A percentile compares a stretch with the other conserved stretches of the same genome.
Conservation (phyloP, 2,888 invertebrate species). For the Abrostola tripartita region DNA sequence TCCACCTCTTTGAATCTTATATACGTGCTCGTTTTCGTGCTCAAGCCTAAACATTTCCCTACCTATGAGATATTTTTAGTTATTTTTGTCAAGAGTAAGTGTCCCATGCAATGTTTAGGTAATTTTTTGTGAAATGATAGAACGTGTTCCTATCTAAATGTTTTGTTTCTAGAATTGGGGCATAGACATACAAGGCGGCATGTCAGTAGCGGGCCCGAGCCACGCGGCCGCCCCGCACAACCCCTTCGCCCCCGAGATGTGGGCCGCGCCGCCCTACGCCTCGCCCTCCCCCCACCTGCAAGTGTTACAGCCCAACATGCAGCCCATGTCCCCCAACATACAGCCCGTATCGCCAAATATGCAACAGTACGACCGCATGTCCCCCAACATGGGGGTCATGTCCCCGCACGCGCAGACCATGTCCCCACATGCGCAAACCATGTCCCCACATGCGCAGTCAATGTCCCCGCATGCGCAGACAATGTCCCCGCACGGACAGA, state of each 20-base stretch:
- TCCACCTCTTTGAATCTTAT: too few relatives aligned
- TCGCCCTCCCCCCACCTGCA: conserved; percentile 7
- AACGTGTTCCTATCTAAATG: background rate
- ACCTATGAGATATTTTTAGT: too few relatives aligned
- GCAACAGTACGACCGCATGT: conserved; percentile 21
- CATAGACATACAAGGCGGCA: conserved; percentile 44
- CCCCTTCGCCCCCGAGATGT: conserved; percentile 24
- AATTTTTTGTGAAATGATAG: too few relatives aligned
- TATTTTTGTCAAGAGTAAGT: too few relatives aligned
- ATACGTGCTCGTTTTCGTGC: too few relatives aligned
- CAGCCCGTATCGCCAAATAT: conserved; percentile 38
- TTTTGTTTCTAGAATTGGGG: conserved; percentile 33
- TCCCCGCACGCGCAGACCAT: conserved; percentile 27
- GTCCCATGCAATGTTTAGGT: too few relatives aligned
- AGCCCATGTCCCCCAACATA: conserved; percentile 20
- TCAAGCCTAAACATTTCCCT: too few relatives aligned
- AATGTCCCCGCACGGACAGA: conserved; percentile 15
- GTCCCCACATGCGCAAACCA: conserved; percentile 29
- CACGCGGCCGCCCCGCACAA: background rate
- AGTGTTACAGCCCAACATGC: conserved; percentile 22
- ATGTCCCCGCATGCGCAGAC: conserved; percentile 35
- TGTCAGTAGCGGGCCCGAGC: conserved; percentile 48
- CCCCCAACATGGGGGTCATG: conserved; percentile 16
- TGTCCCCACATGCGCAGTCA: conserved; percentile 43
- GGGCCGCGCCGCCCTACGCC: conserved; percentile 31